Evolutionary conservation across 2,888 invertebrate species (phyloP).

Genomic region (Stictocephala bisonia): DNA sequence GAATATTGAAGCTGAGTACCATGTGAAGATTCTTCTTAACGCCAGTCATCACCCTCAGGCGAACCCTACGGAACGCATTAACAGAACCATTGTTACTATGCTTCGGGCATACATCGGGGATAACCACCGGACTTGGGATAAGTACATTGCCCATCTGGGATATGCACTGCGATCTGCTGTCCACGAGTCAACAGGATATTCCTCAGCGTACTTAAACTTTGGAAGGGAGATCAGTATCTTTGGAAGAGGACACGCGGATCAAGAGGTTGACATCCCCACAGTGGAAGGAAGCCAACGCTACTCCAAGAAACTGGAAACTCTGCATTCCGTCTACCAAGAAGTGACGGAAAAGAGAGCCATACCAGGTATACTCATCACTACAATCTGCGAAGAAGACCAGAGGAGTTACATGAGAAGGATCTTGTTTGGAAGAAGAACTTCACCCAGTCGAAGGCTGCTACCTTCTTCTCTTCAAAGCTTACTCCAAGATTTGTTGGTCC

Average conservation of each 20-base stretch:
- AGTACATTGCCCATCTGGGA: constrained; percentile 49
- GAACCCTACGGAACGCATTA: constrained; percentile 62
- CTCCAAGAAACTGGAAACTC: too few species aligned
- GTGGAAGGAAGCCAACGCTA: not conserved
- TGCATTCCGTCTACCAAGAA: too few species aligned
- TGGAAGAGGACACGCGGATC: not conserved
- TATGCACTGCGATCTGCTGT: constrained; percentile 56
- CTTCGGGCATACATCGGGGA: constrained; percentile 58
- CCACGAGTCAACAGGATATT: constrained; percentile 53
- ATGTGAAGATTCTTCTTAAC: constrained; percentile 53
- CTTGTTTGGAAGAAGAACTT: constrained; percentile 20
- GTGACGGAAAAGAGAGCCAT: too few species aligned
- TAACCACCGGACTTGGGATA: constrained; percentile 59
- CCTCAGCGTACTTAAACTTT: constrained; percentile 54
- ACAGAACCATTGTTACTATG: constrained; percentile 61
- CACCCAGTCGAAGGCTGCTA: constrained; percentile 44
- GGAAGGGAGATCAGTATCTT: constrained; percentile 5
- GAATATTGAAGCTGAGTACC: not conserved
- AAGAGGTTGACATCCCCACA: too few species aligned
- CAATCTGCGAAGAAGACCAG: too few species aligned
- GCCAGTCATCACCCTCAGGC: constrained; percentile 60
- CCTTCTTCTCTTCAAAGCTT: constrained; percentile 49
- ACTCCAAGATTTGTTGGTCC: constrained; percentile 51
- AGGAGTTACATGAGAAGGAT: constrained; percentile 10
- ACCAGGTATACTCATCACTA: too few species aligned